Percentiles rank a stretch among this genome's conserved stretches.
These are phyloP conservation scores for Phyllostomus hastatus DNA, from an alignment of 2,113 vertebrate species.

Conservation along the genomic window DNA sequence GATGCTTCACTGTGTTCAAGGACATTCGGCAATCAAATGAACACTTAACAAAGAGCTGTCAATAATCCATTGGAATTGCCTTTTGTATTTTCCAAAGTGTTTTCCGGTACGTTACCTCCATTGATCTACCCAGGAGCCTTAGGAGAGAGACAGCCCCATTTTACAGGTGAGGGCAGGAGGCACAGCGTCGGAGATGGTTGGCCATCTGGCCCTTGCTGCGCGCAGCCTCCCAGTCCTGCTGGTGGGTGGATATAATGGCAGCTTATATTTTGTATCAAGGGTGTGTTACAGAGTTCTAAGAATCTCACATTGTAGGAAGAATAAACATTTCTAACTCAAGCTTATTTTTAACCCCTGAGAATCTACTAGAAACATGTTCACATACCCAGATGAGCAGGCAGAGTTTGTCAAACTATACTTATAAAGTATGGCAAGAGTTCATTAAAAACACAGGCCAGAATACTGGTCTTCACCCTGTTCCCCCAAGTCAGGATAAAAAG, in stretches of 20 bases:
- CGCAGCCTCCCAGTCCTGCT: fast-evolving
- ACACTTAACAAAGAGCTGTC: slow-evolving; percentile 65
- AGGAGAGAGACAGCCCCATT: not conserved
- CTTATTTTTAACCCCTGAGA: not conserved
- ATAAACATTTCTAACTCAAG: not conserved
- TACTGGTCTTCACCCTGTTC: not conserved
- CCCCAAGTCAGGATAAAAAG: not conserved
- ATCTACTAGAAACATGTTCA: not conserved
- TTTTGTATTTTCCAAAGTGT: slow-evolving; percentile 59
- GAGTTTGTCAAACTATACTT: not conserved
- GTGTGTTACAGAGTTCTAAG: not conserved
- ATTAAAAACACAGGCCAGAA: not conserved
- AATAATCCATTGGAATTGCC: slow-evolving; percentile 64
- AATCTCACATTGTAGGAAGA: not conserved
- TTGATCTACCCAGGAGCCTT: slow-evolving; percentile 32
- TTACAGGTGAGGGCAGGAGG: slow-evolving; percentile 1
- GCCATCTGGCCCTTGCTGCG: not conserved
- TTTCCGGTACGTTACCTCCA: slow-evolving; percentile 60
- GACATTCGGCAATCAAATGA: slow-evolving; percentile 59
- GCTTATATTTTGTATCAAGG: not conserved
- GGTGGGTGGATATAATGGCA: not conserved
- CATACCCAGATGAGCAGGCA: not conserved
- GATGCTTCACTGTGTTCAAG: slow-evolving; percentile 57
- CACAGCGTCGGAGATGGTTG: fast-evolving
- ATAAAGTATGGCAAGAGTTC: not conserved